Percentiles rank a stretch among this genome's conserved stretches.
Conservation (phyloP, 2,888 invertebrate genomes). For the Dysmachus trigonus region DNA sequence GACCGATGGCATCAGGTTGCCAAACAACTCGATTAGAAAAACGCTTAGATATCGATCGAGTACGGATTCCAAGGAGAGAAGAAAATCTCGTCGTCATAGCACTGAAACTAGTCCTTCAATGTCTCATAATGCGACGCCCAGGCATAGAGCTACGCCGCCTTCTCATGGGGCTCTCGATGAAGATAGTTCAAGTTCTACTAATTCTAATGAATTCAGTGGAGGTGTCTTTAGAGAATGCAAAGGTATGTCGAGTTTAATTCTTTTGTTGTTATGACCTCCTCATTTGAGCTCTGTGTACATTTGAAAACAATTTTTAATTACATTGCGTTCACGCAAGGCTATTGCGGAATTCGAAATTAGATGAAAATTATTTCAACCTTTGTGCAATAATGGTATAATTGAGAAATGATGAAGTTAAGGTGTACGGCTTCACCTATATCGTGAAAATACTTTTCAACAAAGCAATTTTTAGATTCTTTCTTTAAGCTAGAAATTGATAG, state of each 20-base stretch:
- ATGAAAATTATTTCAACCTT: background rate
- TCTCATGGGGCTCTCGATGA: constrained; percentile 59
- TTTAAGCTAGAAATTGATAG: too few relatives aligned
- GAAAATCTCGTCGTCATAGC: constrained; percentile 82
- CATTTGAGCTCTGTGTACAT: background rate
- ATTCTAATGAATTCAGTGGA: constrained; percentile 61
- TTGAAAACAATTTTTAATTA: background rate
- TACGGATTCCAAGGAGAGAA: constrained; percentile 72
- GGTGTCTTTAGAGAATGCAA: constrained; percentile 60
- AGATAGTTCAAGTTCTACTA: constrained; percentile 68
- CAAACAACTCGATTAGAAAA: constrained; percentile 76
- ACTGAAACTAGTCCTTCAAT: constrained; percentile 71
- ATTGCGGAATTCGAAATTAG: background rate
- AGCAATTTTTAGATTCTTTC: too few relatives aligned
- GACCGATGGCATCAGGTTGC: constrained; percentile 67
- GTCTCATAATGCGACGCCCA: constrained; percentile 57
- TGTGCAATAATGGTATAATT: too few relatives aligned
- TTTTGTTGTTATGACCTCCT: background rate
- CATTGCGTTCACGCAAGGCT: background rate
- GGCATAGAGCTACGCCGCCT: constrained; percentile 58
- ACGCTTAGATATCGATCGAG: constrained; percentile 75
- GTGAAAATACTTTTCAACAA: too few relatives aligned
- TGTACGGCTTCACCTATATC: too few relatives aligned
- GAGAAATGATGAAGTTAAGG: too few relatives aligned
- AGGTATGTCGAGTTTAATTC: constrained; percentile 51